Conservation (phyloP, 2,797 vertebrate species). For the Discoglossus pictus region DNA sequence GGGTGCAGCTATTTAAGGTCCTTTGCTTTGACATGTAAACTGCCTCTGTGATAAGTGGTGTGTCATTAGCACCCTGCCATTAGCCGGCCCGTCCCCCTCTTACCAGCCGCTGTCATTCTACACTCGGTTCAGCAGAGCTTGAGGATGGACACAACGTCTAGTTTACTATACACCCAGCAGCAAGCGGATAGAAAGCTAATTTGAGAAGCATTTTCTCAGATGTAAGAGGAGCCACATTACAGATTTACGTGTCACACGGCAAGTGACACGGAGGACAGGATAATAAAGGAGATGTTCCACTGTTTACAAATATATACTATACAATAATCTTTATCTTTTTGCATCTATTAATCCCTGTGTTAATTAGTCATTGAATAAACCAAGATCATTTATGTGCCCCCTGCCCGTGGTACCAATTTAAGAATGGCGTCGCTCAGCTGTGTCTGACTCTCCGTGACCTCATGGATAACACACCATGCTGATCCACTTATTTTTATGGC, state of each 20-base stretch:
- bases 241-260: conserved; percentile 16
- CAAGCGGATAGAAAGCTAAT: conserved; percentile 36
- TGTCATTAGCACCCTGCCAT: conserved; percentile 39
- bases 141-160: conserved; percentile 16
- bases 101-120: conserved; percentile 52
- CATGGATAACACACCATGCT: too few relatives aligned
- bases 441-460: too few relatives aligned
- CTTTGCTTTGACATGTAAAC: conserved; percentile 41
- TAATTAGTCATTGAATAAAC: too few relatives aligned
- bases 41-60: conserved; percentile 33
- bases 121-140: conserved; percentile 33
- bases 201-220: conserved; percentile 31
- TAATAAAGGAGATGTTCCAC: conserved; percentile 26
- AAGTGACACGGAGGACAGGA: conserved; percentile 42
- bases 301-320: too few relatives aligned
- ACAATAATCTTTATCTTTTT: conserved; percentile 5
- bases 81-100: neutral
- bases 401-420: too few relatives aligned
- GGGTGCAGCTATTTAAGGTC: conserved; percentile 33
- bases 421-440: too few relatives aligned
- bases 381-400: too few relatives aligned
- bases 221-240: conserved; percentile 25
- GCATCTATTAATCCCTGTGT: neutral
- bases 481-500: too few relatives aligned
- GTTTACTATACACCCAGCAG: conserved; percentile 10